These are phyloP conservation scores for Oxyura jamaicensis DNA, from an alignment of 2,113 vertebrate genomes.

Conservation along the genomic window DNA sequence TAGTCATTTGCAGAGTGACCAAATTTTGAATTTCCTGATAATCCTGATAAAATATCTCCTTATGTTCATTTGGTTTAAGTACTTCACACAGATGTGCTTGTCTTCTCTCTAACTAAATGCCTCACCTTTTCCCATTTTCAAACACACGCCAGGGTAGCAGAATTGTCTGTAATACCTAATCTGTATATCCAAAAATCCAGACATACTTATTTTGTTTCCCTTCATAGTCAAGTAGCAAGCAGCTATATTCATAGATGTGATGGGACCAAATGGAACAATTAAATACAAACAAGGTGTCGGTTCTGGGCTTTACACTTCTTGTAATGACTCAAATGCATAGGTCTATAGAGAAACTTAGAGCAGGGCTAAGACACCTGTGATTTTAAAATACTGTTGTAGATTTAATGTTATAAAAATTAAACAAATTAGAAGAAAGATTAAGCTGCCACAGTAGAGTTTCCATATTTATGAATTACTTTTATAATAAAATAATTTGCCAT, in stretches of 20 bases:
- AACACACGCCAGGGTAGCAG: not conserved
- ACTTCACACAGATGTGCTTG: not conserved
- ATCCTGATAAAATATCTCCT: not conserved
- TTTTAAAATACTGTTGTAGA: not conserved
- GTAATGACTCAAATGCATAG: not conserved
- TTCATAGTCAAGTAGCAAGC: not conserved
- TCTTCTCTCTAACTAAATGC: not conserved
- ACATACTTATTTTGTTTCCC: not conserved
- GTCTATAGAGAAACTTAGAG: not conserved
- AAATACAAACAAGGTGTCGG: not conserved
- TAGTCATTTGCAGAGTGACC: not conserved
- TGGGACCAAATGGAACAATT: not conserved
- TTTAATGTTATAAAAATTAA: not conserved
- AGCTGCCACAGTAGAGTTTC: not conserved
- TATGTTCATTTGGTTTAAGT: not conserved
- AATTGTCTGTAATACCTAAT: not conserved
- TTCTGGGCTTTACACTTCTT: not conserved
- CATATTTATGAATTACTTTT: not conserved
- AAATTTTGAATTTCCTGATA: not conserved
- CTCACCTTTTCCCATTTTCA: not conserved
- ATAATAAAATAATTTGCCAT: not conserved
- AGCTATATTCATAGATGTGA: not conserved
- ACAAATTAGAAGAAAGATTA: not conserved
- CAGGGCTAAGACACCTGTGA: not conserved
- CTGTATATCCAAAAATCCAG: not conserved